A percentile compares a stretch with the other conserved stretches of the same genome.
These are phyloP conservation scores for Drosophila littoralis DNA, from an alignment of 1,140 invertebrate genomes.

Conservation along the genomic window DNA sequence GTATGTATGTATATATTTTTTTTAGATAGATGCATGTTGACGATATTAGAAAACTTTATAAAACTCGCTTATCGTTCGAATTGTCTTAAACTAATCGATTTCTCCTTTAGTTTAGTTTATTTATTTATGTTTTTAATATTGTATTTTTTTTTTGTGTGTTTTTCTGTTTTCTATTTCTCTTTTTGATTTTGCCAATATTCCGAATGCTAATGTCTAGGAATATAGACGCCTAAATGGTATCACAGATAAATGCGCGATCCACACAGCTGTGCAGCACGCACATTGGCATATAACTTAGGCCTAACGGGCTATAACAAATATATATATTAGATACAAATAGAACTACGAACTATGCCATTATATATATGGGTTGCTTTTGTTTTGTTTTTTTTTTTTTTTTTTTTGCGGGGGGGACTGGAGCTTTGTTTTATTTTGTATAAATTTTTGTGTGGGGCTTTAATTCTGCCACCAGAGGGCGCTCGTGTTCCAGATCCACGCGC, in stretches of 20 bases:
- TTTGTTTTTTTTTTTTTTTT: conserved; percentile 7
- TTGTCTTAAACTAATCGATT: conserved; percentile 32
- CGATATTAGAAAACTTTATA: conserved; percentile 73
- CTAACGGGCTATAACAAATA: conserved; percentile 61
- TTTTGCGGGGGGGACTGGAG: conserved; percentile 17
- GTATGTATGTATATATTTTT: conserved; percentile 6
- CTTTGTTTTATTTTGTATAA: conserved; percentile 6
- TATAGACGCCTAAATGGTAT: conserved; percentile 73
- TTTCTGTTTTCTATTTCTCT: conserved; percentile 35
- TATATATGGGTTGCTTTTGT: neutral
- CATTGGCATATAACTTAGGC: conserved; percentile 72
- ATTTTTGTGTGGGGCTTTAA: conserved; percentile 25
- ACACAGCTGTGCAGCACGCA: conserved; percentile 44
- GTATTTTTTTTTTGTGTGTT: conserved; percentile 15
- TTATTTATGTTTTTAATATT: conserved; percentile 13
- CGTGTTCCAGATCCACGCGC: conserved; percentile 79
- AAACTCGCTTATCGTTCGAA: conserved; percentile 53
- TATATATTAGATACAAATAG: conserved; percentile 14
- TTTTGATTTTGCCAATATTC: conserved; percentile 36
- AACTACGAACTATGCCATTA: neutral
- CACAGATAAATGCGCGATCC: conserved; percentile 74
- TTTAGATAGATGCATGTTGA: conserved; percentile 35
- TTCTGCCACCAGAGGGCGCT: conserved; percentile 80
- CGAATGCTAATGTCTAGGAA: conserved; percentile 47
- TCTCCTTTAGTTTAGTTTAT: neutral